These are phyloP conservation scores for Shinisaurus crocodilurus DNA, from an alignment of 2,113 vertebrate species.

Conservation along the genomic window DNA sequence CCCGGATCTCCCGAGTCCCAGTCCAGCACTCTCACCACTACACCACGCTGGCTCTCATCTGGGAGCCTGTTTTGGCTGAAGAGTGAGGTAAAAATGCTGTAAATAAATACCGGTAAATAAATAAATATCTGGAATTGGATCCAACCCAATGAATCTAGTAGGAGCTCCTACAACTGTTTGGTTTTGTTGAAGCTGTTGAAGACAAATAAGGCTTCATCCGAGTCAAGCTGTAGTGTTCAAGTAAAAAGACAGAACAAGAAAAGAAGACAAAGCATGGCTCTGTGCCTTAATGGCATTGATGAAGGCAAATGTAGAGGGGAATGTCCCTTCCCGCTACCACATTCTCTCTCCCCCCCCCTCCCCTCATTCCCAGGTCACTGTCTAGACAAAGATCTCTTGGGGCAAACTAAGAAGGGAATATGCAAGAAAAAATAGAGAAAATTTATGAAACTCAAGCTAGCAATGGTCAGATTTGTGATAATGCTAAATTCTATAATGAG, in stretches of 20 bases:
- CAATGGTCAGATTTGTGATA: constrained; percentile 51
- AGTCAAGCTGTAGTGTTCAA: neutral
- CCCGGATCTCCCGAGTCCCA: too few relatives aligned
- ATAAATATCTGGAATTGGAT: neutral
- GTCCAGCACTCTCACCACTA: too few relatives aligned
- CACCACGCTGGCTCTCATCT: too few relatives aligned
- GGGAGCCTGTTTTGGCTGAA: too few relatives aligned
- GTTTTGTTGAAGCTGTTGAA: constrained; percentile 11
- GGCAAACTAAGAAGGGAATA: constrained; percentile 26
- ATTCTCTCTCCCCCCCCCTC: neutral
- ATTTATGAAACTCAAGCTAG: constrained; percentile 34
- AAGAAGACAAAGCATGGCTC: constrained; percentile 26
- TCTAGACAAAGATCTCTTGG: constrained; percentile 53
- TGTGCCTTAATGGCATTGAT: constrained; percentile 8
- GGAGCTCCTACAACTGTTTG: neutral
- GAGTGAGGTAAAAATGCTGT: too few relatives aligned
- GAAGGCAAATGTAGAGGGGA: constrained; percentile 19
- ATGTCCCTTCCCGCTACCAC: neutral
- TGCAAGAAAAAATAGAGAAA: constrained; percentile 32
- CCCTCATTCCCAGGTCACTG: constrained; percentile 31
- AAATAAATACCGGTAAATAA: too few relatives aligned
- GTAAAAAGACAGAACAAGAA: constrained; percentile 15
- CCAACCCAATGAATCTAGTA: neutral
- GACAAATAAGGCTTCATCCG: neutral
- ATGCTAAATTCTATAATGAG: constrained; percentile 52